Evolutionary conservation across 2,113 vertebrate genomes (phyloP), one percentile per base, ranked within the genome.

Genomic region (Coryphaenoides rupestris): DNA sequence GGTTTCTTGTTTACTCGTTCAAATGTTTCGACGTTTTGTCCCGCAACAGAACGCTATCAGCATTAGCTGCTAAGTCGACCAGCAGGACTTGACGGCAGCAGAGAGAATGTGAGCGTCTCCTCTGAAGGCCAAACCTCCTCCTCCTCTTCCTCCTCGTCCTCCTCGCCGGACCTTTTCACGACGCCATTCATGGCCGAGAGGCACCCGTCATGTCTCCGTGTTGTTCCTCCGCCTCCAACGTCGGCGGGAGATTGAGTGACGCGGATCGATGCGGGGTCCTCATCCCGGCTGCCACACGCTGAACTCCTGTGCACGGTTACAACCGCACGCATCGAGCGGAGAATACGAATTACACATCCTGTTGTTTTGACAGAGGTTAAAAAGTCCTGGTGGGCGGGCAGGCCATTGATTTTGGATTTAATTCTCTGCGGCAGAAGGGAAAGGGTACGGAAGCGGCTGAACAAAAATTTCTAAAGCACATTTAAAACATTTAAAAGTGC

Each of bases 321-420:
- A 72, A 83, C 76, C 79, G 63, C 82, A 85, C 62, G 70, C 21
- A 77, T 60, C 63, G 57, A 83, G 69, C 28, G 63, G n/a, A 66
- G 59, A 72, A 53, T 74, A 73, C 70, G 73, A 53, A 78, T 63
- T n/a, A 21, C 64, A 22, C 2, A 33, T 53, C 47, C 55, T 33
- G 47, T 65, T 82, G 82, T 81, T 87, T 77, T 85, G 83, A 87
- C 73, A 75, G 5, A 21, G 75, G 78, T 77, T 71, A 50, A 60
- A 73, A 72, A 62, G 61, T 66, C 17, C 46, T 69, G 54, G 50
- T 24, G 63, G 70, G 75, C 80, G 73, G 60, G 65, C 24, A 47
- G 63, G 33, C 3, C 0, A 83, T 85, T 77, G 74, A 86, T 87
- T 87, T 79, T 24, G 62, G 28, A 72, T 81, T 78, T 57, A 66